phyloP scores from a whole-genome alignment of 2,113 vertebrate species.

The Gobio gobio region DNA sequence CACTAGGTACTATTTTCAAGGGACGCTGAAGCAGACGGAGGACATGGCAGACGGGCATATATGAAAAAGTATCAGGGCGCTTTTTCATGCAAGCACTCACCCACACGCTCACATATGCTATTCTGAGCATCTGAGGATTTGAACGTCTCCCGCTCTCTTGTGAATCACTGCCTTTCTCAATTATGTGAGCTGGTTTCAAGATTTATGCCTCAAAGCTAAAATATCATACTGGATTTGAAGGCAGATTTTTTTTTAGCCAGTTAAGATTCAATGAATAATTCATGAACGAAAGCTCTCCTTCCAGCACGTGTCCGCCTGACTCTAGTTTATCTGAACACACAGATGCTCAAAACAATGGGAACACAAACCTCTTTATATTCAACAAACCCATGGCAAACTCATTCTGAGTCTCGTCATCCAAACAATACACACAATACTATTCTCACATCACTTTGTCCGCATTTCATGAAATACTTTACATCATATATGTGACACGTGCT shows the following conservation, averaged over 20 bases:
- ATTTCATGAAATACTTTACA: background rate
- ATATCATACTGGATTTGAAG: slow-evolving; percentile 30
- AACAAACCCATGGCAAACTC: background rate
- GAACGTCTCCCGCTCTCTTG: slow-evolving; percentile 7
- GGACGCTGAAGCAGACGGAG: background rate
- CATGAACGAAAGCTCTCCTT: slow-evolving; percentile 22
- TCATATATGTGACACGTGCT: background rate
- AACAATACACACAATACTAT: background rate
- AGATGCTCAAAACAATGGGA: background rate
- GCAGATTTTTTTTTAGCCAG: background rate
- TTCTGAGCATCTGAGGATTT: slow-evolving; percentile 37
- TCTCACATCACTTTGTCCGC: background rate
- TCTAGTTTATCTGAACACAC: slow-evolving; percentile 15
- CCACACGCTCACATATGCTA: slow-evolving; percentile 13
- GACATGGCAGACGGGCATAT: slow-evolving; percentile 3
- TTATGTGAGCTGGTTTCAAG: slow-evolving; percentile 27
- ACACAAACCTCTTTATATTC: slow-evolving; percentile 18
- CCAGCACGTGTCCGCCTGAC: slow-evolving; percentile 3
- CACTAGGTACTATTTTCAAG: background rate
- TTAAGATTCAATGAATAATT: slow-evolving; percentile 47
- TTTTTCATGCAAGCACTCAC: slow-evolving; percentile 1
- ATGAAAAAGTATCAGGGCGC: background rate
- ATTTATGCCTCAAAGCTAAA: slow-evolving; percentile 35
- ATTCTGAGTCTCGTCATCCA: background rate
- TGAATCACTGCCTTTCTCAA: slow-evolving; percentile 37